Percentiles rank a stretch among this genome's conserved stretches.
Conservation (phyloP, 1,140 invertebrate species). For the Trinorchestia longiramus region DNA sequence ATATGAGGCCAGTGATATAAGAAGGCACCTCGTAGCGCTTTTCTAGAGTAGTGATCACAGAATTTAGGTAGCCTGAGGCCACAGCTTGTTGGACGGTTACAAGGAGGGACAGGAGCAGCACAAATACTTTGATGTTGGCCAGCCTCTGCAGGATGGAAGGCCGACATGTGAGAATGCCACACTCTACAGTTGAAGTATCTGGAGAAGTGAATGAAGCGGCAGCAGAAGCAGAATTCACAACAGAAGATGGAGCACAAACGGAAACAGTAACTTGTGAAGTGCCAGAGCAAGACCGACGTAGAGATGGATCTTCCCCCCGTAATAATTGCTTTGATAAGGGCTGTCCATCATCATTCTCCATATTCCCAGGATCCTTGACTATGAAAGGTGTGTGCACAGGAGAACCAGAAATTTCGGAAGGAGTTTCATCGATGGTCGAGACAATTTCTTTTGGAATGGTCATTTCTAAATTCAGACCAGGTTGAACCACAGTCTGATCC, state of each 20-base stretch:
- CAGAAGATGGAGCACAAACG: background rate
- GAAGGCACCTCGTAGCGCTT: slow-evolving; percentile 96
- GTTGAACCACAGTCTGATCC: background rate
- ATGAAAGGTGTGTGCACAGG: background rate
- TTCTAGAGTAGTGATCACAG: slow-evolving; percentile 96
- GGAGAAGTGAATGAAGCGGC: background rate
- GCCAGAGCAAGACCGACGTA: slow-evolving; percentile 2
- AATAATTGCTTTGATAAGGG: background rate
- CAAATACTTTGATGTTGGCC: slow-evolving; percentile 89
- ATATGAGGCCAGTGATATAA: slow-evolving; percentile 90
- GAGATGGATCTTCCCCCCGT: background rate
- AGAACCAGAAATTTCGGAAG: background rate
- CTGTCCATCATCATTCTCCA: background rate
- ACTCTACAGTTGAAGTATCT: slow-evolving; percentile 72
- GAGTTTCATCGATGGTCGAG: background rate
- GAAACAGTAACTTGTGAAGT: background rate
- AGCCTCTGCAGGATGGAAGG: slow-evolving; percentile 84
- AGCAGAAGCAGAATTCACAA: background rate
- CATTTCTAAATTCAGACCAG: background rate
- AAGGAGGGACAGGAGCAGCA: slow-evolving; percentile 89
- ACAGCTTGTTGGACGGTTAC: slow-evolving; percentile 91
- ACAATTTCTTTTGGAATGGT: background rate
- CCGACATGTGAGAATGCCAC: slow-evolving; percentile 84
- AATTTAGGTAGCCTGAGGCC: slow-evolving; percentile 91
- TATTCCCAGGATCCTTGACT: background rate